Base-by-base conservation (phyloP, 2,888 invertebrate genomes). In the Dicycla oo region DNA sequence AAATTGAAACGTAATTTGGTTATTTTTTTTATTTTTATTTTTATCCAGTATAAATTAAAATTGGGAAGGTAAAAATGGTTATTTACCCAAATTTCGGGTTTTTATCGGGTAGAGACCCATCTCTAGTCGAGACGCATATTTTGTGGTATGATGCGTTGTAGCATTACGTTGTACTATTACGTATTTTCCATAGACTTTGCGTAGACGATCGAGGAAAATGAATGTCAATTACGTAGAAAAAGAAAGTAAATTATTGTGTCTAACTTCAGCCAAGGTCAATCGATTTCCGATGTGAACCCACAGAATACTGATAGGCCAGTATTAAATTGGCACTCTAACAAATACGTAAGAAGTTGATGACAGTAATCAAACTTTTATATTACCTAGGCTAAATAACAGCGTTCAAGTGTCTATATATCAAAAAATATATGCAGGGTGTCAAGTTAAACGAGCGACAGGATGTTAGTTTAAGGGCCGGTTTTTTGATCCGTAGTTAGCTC, bases 201-300 rank as follows among this genome's bases (percentile, higher is more conserved):
- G 11, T 66, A 26, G 23, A 66, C 18, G 5, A 34, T 23, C 20
- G 3, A 26, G 26, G 20, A 30, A 30, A 69, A 40, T 49, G 13
- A 69, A 49, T 30, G 30, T 15, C 30, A 26, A 11, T 40, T 57
- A 20, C 40, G 23, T 26, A 0, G 23, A 57, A 40, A 57, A 67
- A 49, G 18, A 38, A 13, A 15, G 15, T 0, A 30, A 53, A 13
- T 15, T 20, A 56, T 56, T 15, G n/a, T 47, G 38, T 47, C 47
- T 57, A 40, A 68, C 18, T 57, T 40, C 3, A 18, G 3, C 6
- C 73, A 66, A 74, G 73, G 58, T 40, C 47, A 30, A 73, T 60
- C 73, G 66, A 73, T 74, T 66, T 74, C 18, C 57, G 4, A 58
- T 66, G 15, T 65, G 7, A 26, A 45, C 15, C 23, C 2, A 34